Evolutionary conservation across 2,113 vertebrate genomes (phyloP), one percentile per base, ranked within the genome.

Genomic region (Hippocampus mohnikei): DNA sequence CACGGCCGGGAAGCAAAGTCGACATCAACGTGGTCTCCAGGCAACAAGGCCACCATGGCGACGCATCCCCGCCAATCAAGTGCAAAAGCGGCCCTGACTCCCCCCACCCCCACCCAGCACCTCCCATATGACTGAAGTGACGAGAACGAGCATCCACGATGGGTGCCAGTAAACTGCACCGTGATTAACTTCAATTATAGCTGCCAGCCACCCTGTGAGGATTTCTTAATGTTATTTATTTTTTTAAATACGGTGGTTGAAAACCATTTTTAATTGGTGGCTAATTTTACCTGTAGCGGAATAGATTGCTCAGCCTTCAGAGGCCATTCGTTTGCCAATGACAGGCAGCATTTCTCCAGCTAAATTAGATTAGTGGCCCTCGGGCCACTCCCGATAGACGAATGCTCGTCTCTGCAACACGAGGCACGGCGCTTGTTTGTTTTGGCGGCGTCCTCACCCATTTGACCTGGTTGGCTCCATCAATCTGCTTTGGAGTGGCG

Each of bases 311-410:
- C n/a, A 62, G 82, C 81, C 75, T 86, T 82, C 70, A 83, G 80
- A 82, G 76, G 73, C 76, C 74, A 78, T 85, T 84, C 77, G 66
- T 87, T 75, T 80, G 76, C 77, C 81, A 87, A 86, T 84, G 87
- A 87, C 83, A 80, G 81, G 84, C 82, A 88, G 83, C 88, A 88
- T 90, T 84, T 90, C 84, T 90, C 84, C 81, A 78, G 67, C 65
- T 72, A 84, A 91, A 90, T 90, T 80, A 86, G 88, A 90, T 85
- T 81, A 77, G 65, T 68, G 55, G 75, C 80, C 90, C 84, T 21
- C 18, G 72, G 77, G 91, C 77, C 69, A 58, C 80, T 74, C 81
- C 62, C 80, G 84, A 84, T 76, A 81, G 64, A 75, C 85, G 86
- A 81, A 88, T 88, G 84, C 76, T 75, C 74, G 59, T 73, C 76